Conservation (phyloP, 2,113 vertebrate genomes). For the Ptilonorhynchus violaceus region DNA sequence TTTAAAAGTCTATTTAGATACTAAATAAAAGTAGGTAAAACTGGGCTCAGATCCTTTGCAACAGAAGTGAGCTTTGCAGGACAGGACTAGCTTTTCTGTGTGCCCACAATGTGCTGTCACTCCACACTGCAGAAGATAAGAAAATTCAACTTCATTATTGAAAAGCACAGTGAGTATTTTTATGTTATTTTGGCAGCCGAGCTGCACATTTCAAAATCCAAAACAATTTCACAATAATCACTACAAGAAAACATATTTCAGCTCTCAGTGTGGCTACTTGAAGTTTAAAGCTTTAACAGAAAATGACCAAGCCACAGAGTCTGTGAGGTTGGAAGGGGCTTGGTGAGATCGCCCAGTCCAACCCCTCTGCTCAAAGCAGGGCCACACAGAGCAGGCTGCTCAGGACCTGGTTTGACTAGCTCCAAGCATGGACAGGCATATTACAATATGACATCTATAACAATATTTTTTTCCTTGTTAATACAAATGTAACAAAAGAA, state of each 20-base stretch:
- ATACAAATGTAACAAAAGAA: not conserved
- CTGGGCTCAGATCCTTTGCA: not conserved
- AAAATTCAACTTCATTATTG: not conserved
- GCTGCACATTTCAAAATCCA: not conserved
- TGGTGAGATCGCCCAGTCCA: not conserved
- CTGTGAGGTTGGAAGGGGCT: not conserved
- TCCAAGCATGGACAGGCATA: not conserved
- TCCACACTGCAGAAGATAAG: not conserved
- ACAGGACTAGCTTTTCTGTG: not conserved
- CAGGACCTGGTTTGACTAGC: not conserved
- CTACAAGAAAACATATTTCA: not conserved
- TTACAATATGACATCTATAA: not conserved
- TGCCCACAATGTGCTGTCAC: not conserved
- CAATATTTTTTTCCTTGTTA: not conserved
- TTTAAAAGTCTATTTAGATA: not conserved
- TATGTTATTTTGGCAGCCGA: not conserved
- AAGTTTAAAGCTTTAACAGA: not conserved
- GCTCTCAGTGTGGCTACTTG: not conserved
- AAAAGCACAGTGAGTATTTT: not conserved
- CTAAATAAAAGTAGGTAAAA: not conserved
- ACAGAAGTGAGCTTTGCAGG: not conserved
- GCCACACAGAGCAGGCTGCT: not conserved
- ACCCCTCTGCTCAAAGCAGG: not conserved
- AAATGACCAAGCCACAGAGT: not conserved
- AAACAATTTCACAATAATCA: not conserved